Percentiles rank a stretch among this genome's conserved stretches.
Conservation (phyloP, 2,113 vertebrate species). For the Etheostoma cragini region DNA sequence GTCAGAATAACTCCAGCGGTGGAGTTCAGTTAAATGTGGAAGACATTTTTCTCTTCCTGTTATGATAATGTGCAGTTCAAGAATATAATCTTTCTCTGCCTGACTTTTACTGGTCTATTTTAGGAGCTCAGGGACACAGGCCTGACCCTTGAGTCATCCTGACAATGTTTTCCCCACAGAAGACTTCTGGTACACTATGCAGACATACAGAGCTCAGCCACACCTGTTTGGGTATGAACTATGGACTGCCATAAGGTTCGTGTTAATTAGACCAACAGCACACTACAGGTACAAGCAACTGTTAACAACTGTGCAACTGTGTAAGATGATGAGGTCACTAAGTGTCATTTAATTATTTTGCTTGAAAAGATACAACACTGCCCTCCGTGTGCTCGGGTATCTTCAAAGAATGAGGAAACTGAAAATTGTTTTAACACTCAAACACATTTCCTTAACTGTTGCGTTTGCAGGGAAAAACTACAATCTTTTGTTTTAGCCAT, state of each 20-base stretch:
- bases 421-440: not conserved
- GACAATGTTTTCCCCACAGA: constrained; percentile 31
- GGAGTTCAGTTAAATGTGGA: not conserved
- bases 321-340: not conserved
- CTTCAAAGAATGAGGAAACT: not conserved
- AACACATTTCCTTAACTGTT: not conserved
- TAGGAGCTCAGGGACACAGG: not conserved
- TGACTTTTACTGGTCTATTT: constrained; percentile 45
- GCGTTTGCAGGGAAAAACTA: not conserved
- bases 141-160: constrained; percentile 46
- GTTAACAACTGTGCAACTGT: no score
- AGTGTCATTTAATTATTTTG: not conserved
- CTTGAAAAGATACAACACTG: not conserved
- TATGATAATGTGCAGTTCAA: not conserved
- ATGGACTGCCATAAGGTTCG: not conserved
- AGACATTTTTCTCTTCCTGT: not conserved
- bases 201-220: not conserved
- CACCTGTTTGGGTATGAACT: constrained; percentile 4
- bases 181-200: not conserved
- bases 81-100: not conserved
- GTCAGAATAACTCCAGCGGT: not conserved
- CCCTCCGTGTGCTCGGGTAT: not conserved
- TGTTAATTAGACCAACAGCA: not conserved
- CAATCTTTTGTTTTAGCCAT: not conserved
- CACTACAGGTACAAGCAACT: not conserved